Evolutionary conservation across 2,113 vertebrate genomes (phyloP), one percentile per base, ranked within the genome.

Genomic region (Esox niger): DNA sequence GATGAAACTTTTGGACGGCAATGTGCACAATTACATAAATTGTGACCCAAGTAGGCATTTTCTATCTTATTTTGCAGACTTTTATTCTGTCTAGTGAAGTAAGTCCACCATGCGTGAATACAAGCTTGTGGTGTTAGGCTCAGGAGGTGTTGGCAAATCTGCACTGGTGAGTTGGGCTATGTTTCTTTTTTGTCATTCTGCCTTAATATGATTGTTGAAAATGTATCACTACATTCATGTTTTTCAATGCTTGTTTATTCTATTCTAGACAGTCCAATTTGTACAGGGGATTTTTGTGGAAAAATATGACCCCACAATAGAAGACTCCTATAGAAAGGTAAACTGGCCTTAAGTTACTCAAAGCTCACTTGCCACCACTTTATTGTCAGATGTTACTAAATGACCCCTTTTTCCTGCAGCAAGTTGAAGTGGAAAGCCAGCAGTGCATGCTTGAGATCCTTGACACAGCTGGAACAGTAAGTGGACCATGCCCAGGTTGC

Each of bases 211-310:
- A 43, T 43, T 43, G 38, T 54, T 54, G n/a, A 15, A 54, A 54
- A 25, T 1, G 38, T 5, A 15, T 21, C n/a, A 27, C 32, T 33
- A 23, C 59, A 35, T 11, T 60, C 29, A 29, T 10, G 5, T 9
- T 27, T 11, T 35, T 29, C 13, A 10, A 8, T 3, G 23, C 6
- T 58, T 32, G 70, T 27, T 77, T 73, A 72, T 1, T 77, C 25
- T 35, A 70, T 70, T 82, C 68, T 78, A 99, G 97, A 99, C 97
- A 73, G 97, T 99, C 85, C 97, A 99, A 72, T 99, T 99, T 79
- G 97, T 99, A 90, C 97, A 99, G 91, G 97, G 97, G 89, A 99
- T 99, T 91, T 99, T 99, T 91, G 97, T 99, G 86, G 97, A 99
- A 88, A 99, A 99, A 83, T 99, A 99, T 86, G 97, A 99, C 82